phyloP scores from a whole-genome alignment of 1,140 invertebrate genomes.

The Drosophila sucinea region DNA sequence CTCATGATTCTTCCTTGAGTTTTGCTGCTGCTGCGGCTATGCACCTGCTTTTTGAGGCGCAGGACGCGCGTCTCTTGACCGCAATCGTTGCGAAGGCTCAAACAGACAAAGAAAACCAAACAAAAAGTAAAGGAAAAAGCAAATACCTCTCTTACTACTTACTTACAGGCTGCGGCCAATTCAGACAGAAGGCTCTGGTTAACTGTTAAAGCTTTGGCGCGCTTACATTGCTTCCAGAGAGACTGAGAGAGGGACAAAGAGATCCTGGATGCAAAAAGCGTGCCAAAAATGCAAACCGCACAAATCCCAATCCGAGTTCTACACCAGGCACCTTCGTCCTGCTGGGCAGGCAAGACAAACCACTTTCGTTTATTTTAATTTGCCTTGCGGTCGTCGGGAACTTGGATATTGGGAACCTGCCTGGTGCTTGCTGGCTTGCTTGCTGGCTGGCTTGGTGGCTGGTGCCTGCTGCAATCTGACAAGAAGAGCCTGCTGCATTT shows the following conservation, averaged over 20 bases:
- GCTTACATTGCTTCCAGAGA: slow-evolving; percentile 47
- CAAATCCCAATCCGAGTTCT: slow-evolving; percentile 45
- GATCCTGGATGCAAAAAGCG: slow-evolving; percentile 35
- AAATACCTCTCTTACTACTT: slow-evolving; percentile 50
- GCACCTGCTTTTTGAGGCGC: slow-evolving; percentile 49
- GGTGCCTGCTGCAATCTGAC: slow-evolving; percentile 77
- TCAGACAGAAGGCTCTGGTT: slow-evolving; percentile 34
- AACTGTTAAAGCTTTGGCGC: slow-evolving; percentile 68
- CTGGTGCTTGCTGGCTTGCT: slow-evolving; percentile 29
- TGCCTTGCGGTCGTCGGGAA: slow-evolving; percentile 59
- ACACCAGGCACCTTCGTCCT: slow-evolving; percentile 17
- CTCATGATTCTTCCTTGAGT: slow-evolving; percentile 16
- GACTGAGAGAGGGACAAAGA: too few relatives aligned
- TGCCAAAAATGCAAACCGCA: slow-evolving; percentile 56
- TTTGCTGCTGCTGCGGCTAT: slow-evolving; percentile 35
- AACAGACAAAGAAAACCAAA: slow-evolving; percentile 15
- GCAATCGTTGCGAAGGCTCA: slow-evolving; percentile 63
- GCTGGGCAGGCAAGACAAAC: slow-evolving; percentile 64
- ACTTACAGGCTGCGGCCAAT: slow-evolving; percentile 27
- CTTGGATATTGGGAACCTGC: slow-evolving; percentile 9
- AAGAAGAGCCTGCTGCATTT: slow-evolving; percentile 73
- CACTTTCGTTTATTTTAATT: slow-evolving; percentile 82
- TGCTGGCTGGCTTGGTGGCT: not conserved
- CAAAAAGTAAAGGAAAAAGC: slow-evolving; percentile 40
- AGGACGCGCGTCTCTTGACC: slow-evolving; percentile 78